These are phyloP conservation scores for Amblyraja radiata DNA, from an alignment of 2,797 vertebrate genomes.

Conservation along the genomic window DNA sequence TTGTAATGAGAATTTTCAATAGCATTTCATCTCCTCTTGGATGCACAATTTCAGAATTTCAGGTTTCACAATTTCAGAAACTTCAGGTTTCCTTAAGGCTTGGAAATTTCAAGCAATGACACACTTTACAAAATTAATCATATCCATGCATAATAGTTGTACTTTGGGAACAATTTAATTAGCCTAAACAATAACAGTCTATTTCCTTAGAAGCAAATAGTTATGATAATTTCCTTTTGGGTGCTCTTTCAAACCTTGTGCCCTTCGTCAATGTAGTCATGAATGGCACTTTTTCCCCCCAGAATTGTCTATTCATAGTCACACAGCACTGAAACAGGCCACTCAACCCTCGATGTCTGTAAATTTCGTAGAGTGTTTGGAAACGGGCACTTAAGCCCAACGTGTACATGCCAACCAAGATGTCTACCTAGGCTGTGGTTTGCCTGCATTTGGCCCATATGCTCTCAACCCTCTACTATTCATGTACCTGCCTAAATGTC, in stretches of 20 bases:
- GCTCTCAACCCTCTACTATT: too few relatives aligned
- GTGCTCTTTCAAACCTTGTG: background rate
- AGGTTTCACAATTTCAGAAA: too few relatives aligned
- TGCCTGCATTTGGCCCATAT: too few relatives aligned
- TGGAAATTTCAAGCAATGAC: background rate
- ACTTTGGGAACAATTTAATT: background rate
- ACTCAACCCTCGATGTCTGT: too few relatives aligned
- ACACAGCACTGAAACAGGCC: too few relatives aligned
- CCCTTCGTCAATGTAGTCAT: background rate
- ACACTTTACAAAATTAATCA: background rate
- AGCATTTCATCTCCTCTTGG: too few relatives aligned
- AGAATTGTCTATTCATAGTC: background rate
- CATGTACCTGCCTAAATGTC: too few relatives aligned
- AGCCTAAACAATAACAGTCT: background rate
- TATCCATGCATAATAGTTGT: background rate
- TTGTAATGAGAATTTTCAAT: background rate
- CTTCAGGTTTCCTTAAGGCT: background rate
- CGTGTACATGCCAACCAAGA: too few relatives aligned
- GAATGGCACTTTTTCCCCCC: background rate
- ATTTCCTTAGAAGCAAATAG: background rate
- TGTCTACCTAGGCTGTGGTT: too few relatives aligned
- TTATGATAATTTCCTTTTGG: background rate
- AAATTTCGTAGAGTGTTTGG: too few relatives aligned
- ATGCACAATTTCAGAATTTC: too few relatives aligned
- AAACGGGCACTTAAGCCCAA: too few relatives aligned